Base-by-base conservation (phyloP, 2,113 vertebrate genomes). In the Crotalus horridus region DNA sequence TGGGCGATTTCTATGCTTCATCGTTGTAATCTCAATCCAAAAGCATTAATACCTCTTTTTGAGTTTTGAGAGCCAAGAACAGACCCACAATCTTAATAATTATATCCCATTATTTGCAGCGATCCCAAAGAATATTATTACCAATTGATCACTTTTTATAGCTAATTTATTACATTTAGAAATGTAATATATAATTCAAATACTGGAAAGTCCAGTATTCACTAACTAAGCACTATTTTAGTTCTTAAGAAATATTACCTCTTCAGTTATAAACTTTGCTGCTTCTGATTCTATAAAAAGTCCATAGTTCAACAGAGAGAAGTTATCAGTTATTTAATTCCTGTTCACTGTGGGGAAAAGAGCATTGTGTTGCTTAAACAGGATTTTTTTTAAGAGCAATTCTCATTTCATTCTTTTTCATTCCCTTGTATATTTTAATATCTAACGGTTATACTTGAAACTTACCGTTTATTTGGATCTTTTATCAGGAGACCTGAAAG, bases 401-500 rank as follows among this genome's bases (percentile, higher is more conserved):
- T 89, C 6, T 43, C 33, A 74, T 91, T 85, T 56, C 11, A 33
- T 21, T 33, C 56, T 55, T 46, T 69, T 69, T 55, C 11, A 85
- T 26, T 85, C 33, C 33, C 33, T 51, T 55, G 81, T n/a, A 91
- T 7, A 91, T 12, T n/a, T 29, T 64, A n/a, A 64, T 39, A 33
- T 6, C 2, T 91, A 54, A 43, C 2, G 15, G 48, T 29, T 5
- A 48, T 33, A 33, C n/a, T 59, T 86, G 39, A 51, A 21, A 89
- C 96, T 97, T 96, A 99, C 99, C 99, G 97, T 96, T 99, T 99
- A 97, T 99, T 99, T 95, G 99, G 99, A 97, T 99, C 99, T 97
- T 99, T 99, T 98, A 99, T 99, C 96, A 99, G 98, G 94, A 99
- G 98, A 94, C 99, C 99, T 39, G 99, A 99, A 96, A 99, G 98